A percentile compares a stretch with the other conserved stretches of the same genome.
Conservation (phyloP, 2,888 invertebrate genomes). For the Drosophila mimica region DNA sequence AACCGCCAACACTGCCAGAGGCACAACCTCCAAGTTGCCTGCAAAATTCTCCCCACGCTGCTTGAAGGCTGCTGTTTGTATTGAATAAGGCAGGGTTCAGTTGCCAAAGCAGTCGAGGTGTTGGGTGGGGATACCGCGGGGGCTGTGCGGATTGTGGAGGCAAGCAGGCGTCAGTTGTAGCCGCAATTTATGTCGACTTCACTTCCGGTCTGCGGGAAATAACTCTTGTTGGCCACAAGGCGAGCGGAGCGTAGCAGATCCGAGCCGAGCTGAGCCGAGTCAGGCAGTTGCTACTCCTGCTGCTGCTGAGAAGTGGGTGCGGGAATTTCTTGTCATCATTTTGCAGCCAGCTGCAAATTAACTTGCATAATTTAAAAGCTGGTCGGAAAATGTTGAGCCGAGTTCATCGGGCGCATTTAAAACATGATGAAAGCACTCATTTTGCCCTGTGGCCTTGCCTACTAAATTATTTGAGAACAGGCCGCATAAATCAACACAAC, state of each 20-base stretch:
- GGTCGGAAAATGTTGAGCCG: slow-evolving; percentile 64
- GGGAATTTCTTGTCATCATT: slow-evolving; percentile 76
- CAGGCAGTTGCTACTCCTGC: background rate
- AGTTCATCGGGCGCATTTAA: slow-evolving; percentile 71
- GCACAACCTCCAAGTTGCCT: slow-evolving; percentile 27
- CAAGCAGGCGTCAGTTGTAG: slow-evolving; percentile 63
- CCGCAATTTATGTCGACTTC: slow-evolving; percentile 80
- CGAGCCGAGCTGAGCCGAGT: slow-evolving; percentile 1
- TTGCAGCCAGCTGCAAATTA: slow-evolving; percentile 72
- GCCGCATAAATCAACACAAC: slow-evolving; percentile 61
- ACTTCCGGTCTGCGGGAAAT: slow-evolving; percentile 78
- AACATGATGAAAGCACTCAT: slow-evolving; percentile 54
- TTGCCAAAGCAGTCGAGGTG: slow-evolving; percentile 49
- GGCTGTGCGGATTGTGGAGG: slow-evolving; percentile 11
- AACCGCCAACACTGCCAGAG: background rate
- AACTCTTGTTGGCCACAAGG: slow-evolving; percentile 65
- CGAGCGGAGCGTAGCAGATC: background rate
- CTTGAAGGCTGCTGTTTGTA: slow-evolving; percentile 52
- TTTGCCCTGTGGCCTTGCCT: slow-evolving; percentile 53
- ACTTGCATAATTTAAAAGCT: slow-evolving; percentile 76
- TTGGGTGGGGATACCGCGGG: slow-evolving; percentile 2
- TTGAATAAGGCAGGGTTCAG: slow-evolving; percentile 59
- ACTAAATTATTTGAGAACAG: slow-evolving; percentile 61
- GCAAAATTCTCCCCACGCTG: slow-evolving; percentile 29
- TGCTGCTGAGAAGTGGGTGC: slow-evolving; percentile 30